A percentile compares a stretch with the other conserved stretches of the same genome.
Evolutionary conservation across 2,113 vertebrate genomes (phyloP).

Genomic region (Callospermophilus lateralis): DNA sequence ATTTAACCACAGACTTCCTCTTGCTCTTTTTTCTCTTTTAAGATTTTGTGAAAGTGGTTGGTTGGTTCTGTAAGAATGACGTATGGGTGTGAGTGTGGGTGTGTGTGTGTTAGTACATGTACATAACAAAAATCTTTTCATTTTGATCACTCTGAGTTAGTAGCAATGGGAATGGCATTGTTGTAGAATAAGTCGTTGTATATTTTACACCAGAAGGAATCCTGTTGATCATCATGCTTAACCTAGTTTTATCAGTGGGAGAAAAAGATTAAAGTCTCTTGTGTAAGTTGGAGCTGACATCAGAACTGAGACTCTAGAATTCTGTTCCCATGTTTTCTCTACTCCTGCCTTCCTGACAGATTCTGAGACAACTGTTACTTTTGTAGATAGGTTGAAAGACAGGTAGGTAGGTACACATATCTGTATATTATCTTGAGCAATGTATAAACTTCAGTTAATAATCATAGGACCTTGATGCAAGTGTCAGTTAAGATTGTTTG

Average conservation of each 20-base stretch:
- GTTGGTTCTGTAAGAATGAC: background rate
- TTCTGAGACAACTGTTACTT: background rate
- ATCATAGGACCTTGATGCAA: background rate
- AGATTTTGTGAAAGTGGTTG: background rate
- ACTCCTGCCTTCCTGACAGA: background rate
- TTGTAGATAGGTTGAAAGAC: background rate
- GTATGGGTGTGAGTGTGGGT: background rate
- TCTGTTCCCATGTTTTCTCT: background rate
- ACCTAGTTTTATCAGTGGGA: background rate
- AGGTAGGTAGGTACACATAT: background rate
- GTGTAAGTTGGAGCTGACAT: background rate
- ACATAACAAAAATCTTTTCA: conserved; percentile 10
- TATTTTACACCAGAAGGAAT: background rate
- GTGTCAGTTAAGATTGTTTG: background rate
- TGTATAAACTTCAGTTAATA: background rate
- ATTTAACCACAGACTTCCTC: background rate
- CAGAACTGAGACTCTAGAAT: background rate
- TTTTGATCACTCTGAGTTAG: background rate
- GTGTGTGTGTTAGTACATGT: background rate
- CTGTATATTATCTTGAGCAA: background rate
- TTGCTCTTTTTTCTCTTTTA: background rate
- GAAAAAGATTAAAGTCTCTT: background rate
- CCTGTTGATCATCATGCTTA: background rate
- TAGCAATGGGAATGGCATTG: background rate
- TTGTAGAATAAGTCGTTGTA: background rate